Base-by-base conservation (phyloP, 2,797 vertebrate species). In the Mico argentatus region DNA sequence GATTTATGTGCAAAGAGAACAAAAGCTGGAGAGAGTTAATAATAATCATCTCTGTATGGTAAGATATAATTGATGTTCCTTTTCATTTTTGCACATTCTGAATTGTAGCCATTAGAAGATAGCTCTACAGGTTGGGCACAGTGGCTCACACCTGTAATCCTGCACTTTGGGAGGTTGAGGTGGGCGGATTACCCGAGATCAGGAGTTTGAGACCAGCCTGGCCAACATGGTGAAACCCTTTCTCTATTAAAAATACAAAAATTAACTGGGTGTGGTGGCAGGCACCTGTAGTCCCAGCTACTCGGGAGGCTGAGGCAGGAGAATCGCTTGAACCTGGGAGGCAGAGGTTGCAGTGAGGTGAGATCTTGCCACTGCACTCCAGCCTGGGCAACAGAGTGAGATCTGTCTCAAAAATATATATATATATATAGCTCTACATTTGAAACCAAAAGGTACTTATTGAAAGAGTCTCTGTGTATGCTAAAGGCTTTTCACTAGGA, bases 21-120 rank as follows among this genome's bases (percentile, higher is more conserved):
- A 81, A 79, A 89, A 67, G 26, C 19, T 48, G 2, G 24, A 36
- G 90, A 11, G 44, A 79, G 19, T 36, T 84, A 88, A 82, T 3
- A 80, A 50, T 50, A 24, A 76, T 30, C 36, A 59, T 57, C 15
- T 88, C n/a, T 55, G 30, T 14, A 39, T 46, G n/a, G 20, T 72
- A 39, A 79, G n/a, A 80, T 84, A 26, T 8, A 55, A 26, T 26
- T 61, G 64, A 55, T 61, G 73, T 85, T 92, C 27, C 59, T 83
- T 75, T 55, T 79, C 48, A 61, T 72, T 88, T 77, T 95, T 92
- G 30, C 2, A 64, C 3, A 44, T 83, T 79, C 17, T 82, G 19
- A 92, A 55, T 79, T 77, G 91, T 48, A 91, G 57, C 30, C 41
- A 70, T 50, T 83, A 92, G 39, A 73, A 76, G 86, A 57, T 24